Base-by-base conservation (phyloP, 1,140 invertebrate genomes). In the Drosophila nebulosa region DNA sequence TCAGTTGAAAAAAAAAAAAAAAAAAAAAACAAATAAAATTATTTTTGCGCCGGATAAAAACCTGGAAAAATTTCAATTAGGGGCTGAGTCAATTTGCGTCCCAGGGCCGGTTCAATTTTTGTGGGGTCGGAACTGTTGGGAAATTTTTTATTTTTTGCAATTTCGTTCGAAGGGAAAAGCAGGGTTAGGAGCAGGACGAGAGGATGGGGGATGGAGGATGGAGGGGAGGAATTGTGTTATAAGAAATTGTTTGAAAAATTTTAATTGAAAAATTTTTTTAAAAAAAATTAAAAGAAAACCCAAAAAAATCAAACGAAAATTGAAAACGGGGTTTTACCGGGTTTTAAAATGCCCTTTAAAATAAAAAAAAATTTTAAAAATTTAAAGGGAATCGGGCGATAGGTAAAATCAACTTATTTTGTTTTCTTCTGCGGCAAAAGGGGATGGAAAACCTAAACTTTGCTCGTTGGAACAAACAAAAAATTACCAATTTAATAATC, bases 401-500 rank as follows among this genome's bases (percentile, higher is more conserved):
- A 27, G 4, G 4, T 30, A 30, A 9, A 7, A 30, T 30, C 7
- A 26, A 2, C 24, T 26, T n/a, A n/a, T n/a, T n/a, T n/a, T n/a
- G n/a, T 2, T 7, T n/a, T 42, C 1, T 42, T 46, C 16, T 3
- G 21, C 18, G 10, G 39, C n/a, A 16, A 10, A 6, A 46, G 39
- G 16, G 14, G 3, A 21, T 3, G 16, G n/a, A 21, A 21, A 21
- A 46, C 39, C 18, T 10, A 46, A 46, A 46, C 39, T 46, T 21
- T 46, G 3, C 2, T 18, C 22, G 1, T n/a, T 69, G 61, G 24
- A 61, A 12, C 7, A 42, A 66, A 27, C 26, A 14, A 50, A 27
- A 32, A 94, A 95, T 95, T 93, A 99, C 98, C 94, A 99, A 93
- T 95, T 99, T 99, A 61, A 99, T 99, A 70, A 99, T 99, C 93